Base-by-base conservation (phyloP, 2,797 vertebrate species). In the Pogoniulus pusillus region DNA sequence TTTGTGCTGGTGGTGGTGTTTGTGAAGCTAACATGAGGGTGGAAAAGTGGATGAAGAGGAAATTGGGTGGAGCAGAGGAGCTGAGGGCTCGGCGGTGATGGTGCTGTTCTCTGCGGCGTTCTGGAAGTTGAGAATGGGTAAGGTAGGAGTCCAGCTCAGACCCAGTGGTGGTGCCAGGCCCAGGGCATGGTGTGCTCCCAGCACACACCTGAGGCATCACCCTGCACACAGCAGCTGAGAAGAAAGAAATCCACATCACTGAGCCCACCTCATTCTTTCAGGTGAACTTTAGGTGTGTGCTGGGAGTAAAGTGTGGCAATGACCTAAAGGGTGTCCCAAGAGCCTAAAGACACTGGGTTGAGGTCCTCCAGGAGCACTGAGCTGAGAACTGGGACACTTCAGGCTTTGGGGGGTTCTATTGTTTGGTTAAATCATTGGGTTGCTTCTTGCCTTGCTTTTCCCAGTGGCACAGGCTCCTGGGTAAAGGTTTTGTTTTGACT, bases 181-280 rank as follows among this genome's bases (percentile, higher is more conserved):
- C 29, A 22, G 47, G 55, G 51, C 34, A 9, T 30, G 26, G 26
- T 24, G 77, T 82, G 10, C 76, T 82, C 66, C 32, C 49, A 49
- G 8, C 47, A 43, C 47, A 43, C 15, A 91, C 39, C 6, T 8
- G 6, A 45, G 76, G 81, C 62, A 23, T 7, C 15, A 84, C 15
- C 30, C 57, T 60, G 64, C 32, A 18, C 12, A 1, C 20, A 63
- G 88, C 74, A 60, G 35, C 77, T 64, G 41, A 34, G 43, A 57
- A 58, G 16, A 16, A 30, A 30, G 34, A 39, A 30, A 39, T 57
- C 53, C 63, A 6, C 1, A 1, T 47, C 37, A 7, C 0, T 59
- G 27, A 27, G 24, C 43, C 16, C 39, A 71, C 23, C 6, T 37
- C 16, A 32, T 37, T 23, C 18, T 7, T 16, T 53, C 55, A 53